Evolutionary conservation across 2,797 vertebrate species (phyloP), one percentile per base, ranked within the genome.

Genomic region (Betta splendens): DNA sequence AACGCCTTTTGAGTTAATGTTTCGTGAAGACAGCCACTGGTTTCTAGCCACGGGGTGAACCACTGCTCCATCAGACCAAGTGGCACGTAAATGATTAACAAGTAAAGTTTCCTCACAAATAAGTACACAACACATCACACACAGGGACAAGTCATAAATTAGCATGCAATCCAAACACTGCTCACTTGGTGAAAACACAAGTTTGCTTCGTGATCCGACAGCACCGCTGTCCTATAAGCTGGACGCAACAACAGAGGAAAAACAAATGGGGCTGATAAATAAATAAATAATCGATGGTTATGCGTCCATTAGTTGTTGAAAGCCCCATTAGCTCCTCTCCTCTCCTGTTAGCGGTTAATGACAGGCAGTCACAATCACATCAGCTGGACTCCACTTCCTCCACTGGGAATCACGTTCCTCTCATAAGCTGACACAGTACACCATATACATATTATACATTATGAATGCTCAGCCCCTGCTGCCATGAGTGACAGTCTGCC

Each of bases 281-380:
- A 89, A 90, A 90, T 87, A 91, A 91, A 89, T 85, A 90, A 90
- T 88, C 86, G 68, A 90, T 91, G 83, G 63, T 83, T 83, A 79
- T 87, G 87, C 87, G 87, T 89, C 91, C 89, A 90, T 91, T 89
- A 91, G 89, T 87, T 90, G 88, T 87, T 91, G 87, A 92, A 82
- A 90, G 87, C 87, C 86, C 89, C 90, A 92, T 92, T 91, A 92
- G 88, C 85, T 82, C 77, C 64, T 77, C 77, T 86, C 52, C 48
- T 75, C 85, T 81, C 69, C 80, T 72, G 85, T 85, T 89, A 85
- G 89, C 62, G 87, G 85, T 88, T 90, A 91, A 91, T 86, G 88
- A 89, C 85, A 79, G 84, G 72, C 75, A 70, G 81, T 89, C 86
- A 77, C 84, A 89, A 91, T 89, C 89, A 74, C 85, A 91, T 89